Base-by-base conservation (phyloP, 2,797 vertebrate species). In the Fistularia commersonii region DNA sequence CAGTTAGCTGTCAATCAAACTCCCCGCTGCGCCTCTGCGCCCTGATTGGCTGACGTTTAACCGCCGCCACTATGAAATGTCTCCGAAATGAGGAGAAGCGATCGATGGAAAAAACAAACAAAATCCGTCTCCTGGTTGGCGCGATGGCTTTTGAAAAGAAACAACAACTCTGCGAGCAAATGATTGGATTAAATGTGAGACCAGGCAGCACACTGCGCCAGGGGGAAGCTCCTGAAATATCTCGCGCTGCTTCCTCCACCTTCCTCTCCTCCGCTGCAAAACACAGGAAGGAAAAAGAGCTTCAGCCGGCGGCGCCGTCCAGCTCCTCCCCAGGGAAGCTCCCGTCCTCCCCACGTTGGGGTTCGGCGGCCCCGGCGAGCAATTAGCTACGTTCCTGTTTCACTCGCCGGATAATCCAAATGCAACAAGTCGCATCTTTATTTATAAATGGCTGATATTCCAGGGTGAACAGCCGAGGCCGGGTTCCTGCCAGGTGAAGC, bases 371-470 rank as follows among this genome's bases (percentile, higher is more conserved):
- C 77, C 68, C 48, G 7, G 82, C 83, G 85, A 83, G 72, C 54
- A 72, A 80, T 85, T 87, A 88, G 45, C 75, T 63, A 51, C 51
- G 8, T 61, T 72, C 54, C 45, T 12, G 57, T 64, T 64, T 54
- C 50, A 54, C 47, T 54, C 64, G 72, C 74, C 78, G 32, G 41
- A 42, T 82, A 85, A 85, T 81, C 83, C 78, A 83, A 84, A 81
- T 80, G 75, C 80, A 83, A 86, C 80, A 84, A 82, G 74, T 82
- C 64, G 65, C 66, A 70, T 79, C 81, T 69, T 50, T 76, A 77
- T 79, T 79, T 77, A 76, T 61, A 78, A 84, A 71, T 69, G n/a
- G n/a, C n/a, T n/a, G n/a, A n/a, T n/a, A n/a, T n/a, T n/a, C n/a
- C n/a, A n/a, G n/a, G n/a, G n/a, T n/a, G n/a, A n/a, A n/a, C n/a